A percentile compares a stretch with the other conserved stretches of the same genome.
Conservation (phyloP, 2,113 vertebrate genomes). For the Gnathonemus longibarbis region DNA sequence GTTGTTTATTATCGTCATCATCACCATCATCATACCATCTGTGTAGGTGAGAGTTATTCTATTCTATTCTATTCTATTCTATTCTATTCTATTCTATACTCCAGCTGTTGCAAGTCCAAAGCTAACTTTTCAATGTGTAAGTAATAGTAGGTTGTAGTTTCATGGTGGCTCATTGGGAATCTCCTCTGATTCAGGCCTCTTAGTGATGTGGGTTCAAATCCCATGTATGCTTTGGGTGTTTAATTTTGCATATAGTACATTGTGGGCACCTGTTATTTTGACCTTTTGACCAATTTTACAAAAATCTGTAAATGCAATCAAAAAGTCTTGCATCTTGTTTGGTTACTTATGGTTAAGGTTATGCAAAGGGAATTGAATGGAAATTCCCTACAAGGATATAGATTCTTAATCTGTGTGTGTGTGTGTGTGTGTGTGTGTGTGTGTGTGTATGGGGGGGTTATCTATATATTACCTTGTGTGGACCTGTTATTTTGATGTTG, state of each 20-base stretch:
- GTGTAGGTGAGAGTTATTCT: neutral
- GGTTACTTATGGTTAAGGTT: neutral
- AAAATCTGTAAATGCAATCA: neutral
- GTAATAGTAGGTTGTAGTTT: neutral
- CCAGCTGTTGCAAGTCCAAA: neutral
- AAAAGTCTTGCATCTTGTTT: neutral
- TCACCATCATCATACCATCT: neutral
- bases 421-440: too few species aligned
- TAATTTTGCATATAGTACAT: neutral
- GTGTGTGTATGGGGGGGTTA: too few species aligned
- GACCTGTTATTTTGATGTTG: too few species aligned
- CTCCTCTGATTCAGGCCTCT: neutral
- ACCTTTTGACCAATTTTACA: neutral
- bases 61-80: neutral
- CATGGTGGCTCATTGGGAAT: neutral
- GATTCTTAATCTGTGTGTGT: too few species aligned
- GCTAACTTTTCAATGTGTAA: neutral
- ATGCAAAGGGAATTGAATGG: too few species aligned
- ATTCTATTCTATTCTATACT: neutral
- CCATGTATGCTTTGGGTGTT: neutral
- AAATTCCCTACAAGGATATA: too few species aligned
- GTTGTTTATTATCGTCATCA: neutral
- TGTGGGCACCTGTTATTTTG: neutral
- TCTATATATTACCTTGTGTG: too few species aligned
- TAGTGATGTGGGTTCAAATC: neutral